Conservation (phyloP, 2,797 vertebrate genomes). For the Sebastes minor region DNA sequence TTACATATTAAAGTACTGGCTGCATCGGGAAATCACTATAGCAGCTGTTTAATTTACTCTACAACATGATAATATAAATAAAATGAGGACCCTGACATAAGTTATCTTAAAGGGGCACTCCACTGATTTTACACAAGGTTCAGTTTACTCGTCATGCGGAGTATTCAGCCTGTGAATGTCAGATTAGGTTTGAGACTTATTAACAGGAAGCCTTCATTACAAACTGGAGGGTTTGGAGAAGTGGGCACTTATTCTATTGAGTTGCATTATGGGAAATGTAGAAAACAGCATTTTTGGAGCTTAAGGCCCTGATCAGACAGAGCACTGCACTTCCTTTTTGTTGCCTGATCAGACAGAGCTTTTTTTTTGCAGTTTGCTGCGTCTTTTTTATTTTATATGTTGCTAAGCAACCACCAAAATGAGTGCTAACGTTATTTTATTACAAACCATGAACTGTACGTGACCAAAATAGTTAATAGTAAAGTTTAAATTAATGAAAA, state of each 20-base stretch:
- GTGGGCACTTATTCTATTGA: not conserved
- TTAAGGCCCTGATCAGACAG: not conserved
- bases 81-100: not conserved
- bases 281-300: not conserved
- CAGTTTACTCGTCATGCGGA: not conserved
- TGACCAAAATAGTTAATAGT: too few relatives aligned
- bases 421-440: too few relatives aligned
- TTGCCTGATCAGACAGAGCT: too few relatives aligned
- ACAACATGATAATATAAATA: conserved; percentile 3
- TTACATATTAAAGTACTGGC: not conserved
- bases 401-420: too few relatives aligned
- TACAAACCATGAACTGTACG: too few relatives aligned
- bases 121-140: not conserved
- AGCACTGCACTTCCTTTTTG: too few relatives aligned
- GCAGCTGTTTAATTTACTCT: conserved; percentile 25
- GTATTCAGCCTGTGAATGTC: not conserved
- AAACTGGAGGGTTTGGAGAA: not conserved
- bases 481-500: too few relatives aligned
- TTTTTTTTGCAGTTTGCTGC: too few relatives aligned
- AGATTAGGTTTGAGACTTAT: not conserved
- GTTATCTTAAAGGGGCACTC: not conserved
- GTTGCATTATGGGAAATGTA: conserved; percentile 7
- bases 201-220: not conserved
- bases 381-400: too few relatives aligned
- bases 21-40: conserved; percentile 2